Base-by-base conservation (phyloP, 2,888 invertebrate species). In the Cremastinae sp. region DNA sequence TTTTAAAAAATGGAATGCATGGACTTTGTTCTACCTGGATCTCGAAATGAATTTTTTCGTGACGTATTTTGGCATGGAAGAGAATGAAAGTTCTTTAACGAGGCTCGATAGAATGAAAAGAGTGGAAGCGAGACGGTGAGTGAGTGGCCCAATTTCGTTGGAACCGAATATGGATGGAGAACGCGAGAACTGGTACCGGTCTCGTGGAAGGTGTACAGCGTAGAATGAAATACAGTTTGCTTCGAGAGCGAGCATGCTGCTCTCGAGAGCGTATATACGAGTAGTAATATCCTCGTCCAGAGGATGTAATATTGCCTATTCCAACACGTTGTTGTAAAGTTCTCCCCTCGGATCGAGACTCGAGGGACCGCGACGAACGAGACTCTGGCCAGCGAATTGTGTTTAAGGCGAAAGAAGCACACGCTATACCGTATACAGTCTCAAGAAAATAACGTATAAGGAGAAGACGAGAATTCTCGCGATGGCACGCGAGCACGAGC, bases 71-170 rank as follows among this genome's bases (percentile, higher is more conserved):
- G 62, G 45, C 55, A 73, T 64, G 69, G 73, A 65, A 53, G 73
- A 76, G 69, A 73, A 73, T 69, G 20, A 16, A 51, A 16, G 49
- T 16, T n/a, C 12, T 16, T 47, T 59, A 47, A 61, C 75, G 49
- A 68, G 73, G 16, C 39, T 74, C 39, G 28, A 28, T 28, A 28
- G 28, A 28, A 28, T 3, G 2, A 28, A 3, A 28, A 28, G 28
- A 28, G 5, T 3, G 28, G 28, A 5, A 28, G 28, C 2, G 28
- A 35, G 20, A 53, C n/a, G 55, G 12, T 55, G 28, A 43, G 55
- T 41, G 62, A 70, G 37, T 77, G 77, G 61, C 74, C 77, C 74
- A 74, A 74, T 77, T 77, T 77, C 68, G 55, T 49, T 65, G 70
- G 39, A 51, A 55, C 77, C 77, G 65, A 77, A 77, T 77, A 77